Conservation (phyloP, 1,140 invertebrate genomes). For the Sarcophaga peregrina region DNA sequence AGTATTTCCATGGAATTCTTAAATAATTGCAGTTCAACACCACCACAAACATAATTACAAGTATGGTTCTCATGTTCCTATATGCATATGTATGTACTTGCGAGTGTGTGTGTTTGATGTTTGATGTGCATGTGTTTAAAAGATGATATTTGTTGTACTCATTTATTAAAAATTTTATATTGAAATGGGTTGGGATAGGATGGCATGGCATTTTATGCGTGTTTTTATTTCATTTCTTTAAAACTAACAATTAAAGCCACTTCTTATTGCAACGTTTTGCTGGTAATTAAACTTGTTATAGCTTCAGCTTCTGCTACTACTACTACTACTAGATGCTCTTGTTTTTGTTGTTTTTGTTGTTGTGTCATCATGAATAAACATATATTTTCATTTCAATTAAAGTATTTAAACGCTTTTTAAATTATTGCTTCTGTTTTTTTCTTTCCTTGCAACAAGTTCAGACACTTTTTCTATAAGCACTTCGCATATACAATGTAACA, state of each 20-base stretch:
- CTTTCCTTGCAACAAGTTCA: background rate
- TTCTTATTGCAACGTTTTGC: background rate
- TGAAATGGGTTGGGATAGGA: conserved; percentile 13
- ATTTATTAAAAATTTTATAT: conserved; percentile 33
- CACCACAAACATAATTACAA: background rate
- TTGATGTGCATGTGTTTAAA: background rate
- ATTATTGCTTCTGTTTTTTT: background rate
- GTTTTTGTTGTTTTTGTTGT: background rate
- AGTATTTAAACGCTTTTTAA: conserved; percentile 27
- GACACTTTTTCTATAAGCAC: background rate
- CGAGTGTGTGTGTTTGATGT: background rate
- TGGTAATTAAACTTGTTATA: conserved; percentile 12
- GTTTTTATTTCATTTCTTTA: background rate
- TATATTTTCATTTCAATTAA: conserved; percentile 23
- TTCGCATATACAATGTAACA: background rate
- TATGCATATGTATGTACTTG: background rate
- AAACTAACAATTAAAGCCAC: background rate
- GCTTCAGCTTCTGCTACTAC: background rate
- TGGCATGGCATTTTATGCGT: background rate
- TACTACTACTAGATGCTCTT: background rate
- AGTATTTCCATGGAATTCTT: background rate
- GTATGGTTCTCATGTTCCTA: no score
- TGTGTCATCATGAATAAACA: conserved; percentile 4
- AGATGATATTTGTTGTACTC: conserved; percentile 5
- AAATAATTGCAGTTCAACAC: background rate